Conservation (phyloP, 2,888 invertebrate species). For the Drosophila demipolita region DNA sequence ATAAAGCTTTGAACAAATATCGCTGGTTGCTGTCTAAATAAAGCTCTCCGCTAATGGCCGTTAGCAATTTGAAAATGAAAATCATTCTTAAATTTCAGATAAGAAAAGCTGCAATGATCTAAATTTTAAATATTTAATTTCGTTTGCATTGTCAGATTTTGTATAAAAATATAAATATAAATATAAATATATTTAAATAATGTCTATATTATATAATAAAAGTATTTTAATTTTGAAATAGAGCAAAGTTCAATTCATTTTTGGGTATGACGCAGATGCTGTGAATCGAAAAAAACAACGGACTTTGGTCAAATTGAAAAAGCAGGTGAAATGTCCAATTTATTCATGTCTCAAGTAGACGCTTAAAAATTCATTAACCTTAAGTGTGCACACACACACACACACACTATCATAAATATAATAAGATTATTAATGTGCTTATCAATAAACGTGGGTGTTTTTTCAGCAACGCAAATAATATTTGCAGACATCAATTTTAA, state of each 20-base stretch:
- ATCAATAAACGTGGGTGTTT: slow-evolving; percentile 49
- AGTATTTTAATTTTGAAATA: neutral
- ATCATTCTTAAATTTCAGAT: neutral
- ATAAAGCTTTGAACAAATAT: slow-evolving; percentile 41
- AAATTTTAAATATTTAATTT: neutral
- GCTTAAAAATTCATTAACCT: slow-evolving; percentile 31
- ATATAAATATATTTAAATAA: neutral
- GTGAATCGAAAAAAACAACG: neutral
- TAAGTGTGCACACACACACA: slow-evolving; percentile 5
- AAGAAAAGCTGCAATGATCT: neutral
- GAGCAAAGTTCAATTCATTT: neutral
- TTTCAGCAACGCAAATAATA: slow-evolving; percentile 38
- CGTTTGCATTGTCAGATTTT: neutral
- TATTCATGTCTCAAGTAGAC: slow-evolving; percentile 4
- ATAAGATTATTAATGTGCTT: slow-evolving; percentile 31
- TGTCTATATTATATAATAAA: too few relatives aligned
- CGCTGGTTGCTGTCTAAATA: slow-evolving; percentile 27
- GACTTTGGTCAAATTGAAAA: neutral
- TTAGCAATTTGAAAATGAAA: neutral
- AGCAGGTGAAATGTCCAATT: neutral
- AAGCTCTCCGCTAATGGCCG: slow-evolving; percentile 9
- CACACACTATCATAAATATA: slow-evolving; percentile 1
- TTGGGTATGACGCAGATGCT: neutral
- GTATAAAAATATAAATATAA: neutral
- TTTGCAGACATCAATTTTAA: slow-evolving; percentile 35